Conservation (phyloP, 2,888 invertebrate species). For the Volucella inflata region DNA sequence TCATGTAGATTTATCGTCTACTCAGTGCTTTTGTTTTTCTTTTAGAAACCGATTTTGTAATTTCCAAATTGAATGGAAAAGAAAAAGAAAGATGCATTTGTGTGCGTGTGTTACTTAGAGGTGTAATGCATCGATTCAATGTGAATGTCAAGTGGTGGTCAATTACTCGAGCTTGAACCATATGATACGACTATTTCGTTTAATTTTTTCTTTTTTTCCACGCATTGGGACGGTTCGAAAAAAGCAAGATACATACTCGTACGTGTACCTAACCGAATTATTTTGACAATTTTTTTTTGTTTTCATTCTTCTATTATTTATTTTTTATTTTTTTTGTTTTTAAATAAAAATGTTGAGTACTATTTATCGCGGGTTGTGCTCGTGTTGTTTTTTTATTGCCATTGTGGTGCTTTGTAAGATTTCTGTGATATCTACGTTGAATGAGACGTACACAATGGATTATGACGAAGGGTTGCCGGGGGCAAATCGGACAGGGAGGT, state of each 20-base stretch:
- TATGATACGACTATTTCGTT: conserved; percentile 17
- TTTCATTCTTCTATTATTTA: too few species aligned
- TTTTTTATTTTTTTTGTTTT: too few species aligned
- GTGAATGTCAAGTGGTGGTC: conserved; percentile 65
- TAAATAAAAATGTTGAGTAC: conserved; percentile 56
- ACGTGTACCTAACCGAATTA: conserved; percentile 3
- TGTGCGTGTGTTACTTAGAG: conserved; percentile 41
- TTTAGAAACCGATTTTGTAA: conserved; percentile 45
- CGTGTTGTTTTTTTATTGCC: conserved; percentile 56
- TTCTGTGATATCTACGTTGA: conserved; percentile 62
- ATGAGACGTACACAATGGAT: conserved; percentile 38
- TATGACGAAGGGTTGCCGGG: conserved; percentile 28
- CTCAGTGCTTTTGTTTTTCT: not conserved
- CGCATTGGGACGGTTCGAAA: conserved; percentile 4
- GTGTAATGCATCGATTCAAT: conserved; percentile 57
- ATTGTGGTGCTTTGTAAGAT: conserved; percentile 50
- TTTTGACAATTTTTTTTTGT: conserved; percentile 14
- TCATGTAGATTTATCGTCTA: conserved; percentile 39
- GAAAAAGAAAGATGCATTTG: conserved; percentile 38
- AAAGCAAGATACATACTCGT: not conserved
- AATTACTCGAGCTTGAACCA: conserved; percentile 28
- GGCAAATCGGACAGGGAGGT: conserved; percentile 86
- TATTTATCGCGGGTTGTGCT: conserved; percentile 43
- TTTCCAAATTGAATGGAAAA: conserved; percentile 10
- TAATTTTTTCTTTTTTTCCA: conserved; percentile 2